Evolutionary conservation across 2,797 vertebrate genomes (phyloP).

Genomic region (Pagetopsis macropterus): DNA sequence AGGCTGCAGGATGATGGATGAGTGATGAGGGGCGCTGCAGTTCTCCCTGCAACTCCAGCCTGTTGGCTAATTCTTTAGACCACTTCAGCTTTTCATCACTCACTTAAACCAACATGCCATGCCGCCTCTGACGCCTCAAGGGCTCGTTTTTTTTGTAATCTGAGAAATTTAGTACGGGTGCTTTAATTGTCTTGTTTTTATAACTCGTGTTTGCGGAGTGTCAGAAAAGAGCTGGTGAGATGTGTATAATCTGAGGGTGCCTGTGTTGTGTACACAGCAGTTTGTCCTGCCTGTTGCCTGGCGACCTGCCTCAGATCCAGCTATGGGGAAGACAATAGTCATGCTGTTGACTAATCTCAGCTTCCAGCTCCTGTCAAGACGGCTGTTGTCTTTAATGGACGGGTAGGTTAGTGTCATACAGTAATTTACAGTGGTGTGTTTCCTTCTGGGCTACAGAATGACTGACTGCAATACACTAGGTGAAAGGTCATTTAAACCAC

Average conservation of each 20-base stretch:
- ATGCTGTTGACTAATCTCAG: constrained; percentile 40
- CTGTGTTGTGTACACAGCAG: constrained; percentile 43
- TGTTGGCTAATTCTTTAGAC: constrained; percentile 84
- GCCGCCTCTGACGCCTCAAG: constrained; percentile 59
- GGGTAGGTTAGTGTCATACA: not conserved
- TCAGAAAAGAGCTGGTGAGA: constrained; percentile 52
- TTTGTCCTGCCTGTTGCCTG: constrained; percentile 43
- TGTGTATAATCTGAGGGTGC: constrained; percentile 54
- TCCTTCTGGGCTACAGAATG: not conserved
- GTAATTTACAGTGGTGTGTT: not conserved
- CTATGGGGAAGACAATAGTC: constrained; percentile 26
- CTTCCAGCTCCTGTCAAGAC: constrained; percentile 17
- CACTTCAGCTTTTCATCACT: constrained; percentile 81
- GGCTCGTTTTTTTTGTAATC: constrained; percentile 66
- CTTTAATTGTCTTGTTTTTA: constrained; percentile 69
- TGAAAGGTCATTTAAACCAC: not conserved
- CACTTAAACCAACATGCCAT: constrained; percentile 64
- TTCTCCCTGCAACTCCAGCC: constrained; percentile 72
- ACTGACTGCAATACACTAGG: not conserved
- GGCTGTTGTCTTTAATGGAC: constrained; percentile 24
- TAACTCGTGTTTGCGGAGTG: constrained; percentile 55
- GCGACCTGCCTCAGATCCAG: constrained; percentile 40
- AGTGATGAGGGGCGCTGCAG: constrained; percentile 60
- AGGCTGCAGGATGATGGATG: constrained; percentile 73
- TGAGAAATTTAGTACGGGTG: constrained; percentile 42